phyloP scores from a whole-genome alignment of 2,797 vertebrate genomes.

The Malurus splendens region DNA sequence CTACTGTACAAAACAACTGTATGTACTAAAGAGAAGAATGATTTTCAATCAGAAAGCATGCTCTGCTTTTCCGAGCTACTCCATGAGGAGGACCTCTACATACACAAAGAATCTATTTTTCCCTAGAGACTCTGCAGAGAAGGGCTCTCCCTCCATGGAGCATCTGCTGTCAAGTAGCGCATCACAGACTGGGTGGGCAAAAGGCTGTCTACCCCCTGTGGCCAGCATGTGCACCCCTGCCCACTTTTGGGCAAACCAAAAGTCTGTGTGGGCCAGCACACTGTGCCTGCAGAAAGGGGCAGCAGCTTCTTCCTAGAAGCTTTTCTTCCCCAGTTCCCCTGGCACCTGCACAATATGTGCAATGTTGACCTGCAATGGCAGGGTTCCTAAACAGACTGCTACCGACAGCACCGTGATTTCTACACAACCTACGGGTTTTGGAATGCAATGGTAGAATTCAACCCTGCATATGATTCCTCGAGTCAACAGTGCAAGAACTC shows the following conservation, averaged over 20 bases:
- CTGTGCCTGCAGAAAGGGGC: background rate
- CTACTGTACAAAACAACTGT: conserved; percentile 28
- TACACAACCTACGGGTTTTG: background rate
- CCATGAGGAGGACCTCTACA: background rate
- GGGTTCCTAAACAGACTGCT: conserved; percentile 10
- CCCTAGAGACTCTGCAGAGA: background rate
- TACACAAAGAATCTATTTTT: background rate
- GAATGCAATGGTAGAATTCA: background rate
- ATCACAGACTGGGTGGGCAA: background rate
- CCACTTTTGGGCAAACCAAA: background rate
- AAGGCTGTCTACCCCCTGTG: background rate
- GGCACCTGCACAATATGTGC: conserved; percentile 35
- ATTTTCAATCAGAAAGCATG: background rate
- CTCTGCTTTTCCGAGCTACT: background rate
- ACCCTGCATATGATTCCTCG: background rate
- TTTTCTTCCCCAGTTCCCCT: background rate
- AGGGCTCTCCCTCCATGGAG: background rate
- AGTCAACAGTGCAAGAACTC: background rate
- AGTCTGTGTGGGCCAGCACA: background rate
- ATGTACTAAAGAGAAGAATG: conserved; percentile 13
- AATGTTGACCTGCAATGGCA: conserved; percentile 28
- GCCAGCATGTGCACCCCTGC: background rate
- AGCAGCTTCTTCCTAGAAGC: background rate
- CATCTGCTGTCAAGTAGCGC: background rate
- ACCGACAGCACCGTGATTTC: background rate